These are phyloP conservation scores for Onychostoma macrolepis DNA, from an alignment of 2,113 vertebrate species.

Conservation along the genomic window DNA sequence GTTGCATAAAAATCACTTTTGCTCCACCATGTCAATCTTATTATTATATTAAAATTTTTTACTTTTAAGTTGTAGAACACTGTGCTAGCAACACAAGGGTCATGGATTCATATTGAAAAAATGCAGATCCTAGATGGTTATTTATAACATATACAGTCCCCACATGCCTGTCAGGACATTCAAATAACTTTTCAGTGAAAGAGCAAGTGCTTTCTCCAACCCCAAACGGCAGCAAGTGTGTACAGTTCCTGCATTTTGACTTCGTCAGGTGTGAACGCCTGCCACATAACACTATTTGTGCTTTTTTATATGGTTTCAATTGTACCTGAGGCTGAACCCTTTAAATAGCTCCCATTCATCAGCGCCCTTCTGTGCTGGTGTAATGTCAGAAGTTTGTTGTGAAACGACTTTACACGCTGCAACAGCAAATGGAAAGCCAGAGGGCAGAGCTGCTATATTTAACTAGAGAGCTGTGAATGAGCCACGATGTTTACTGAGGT, in stretches of 20 bases:
- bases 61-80: not conserved
- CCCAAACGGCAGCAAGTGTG: not conserved
- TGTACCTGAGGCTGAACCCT: conserved; percentile 42
- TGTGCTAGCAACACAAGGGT: not conserved
- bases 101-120: not conserved
- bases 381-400: conserved; percentile 47
- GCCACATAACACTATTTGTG: conserved; percentile 42
- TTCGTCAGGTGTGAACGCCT: conserved; percentile 14
- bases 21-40: not conserved
- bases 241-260: not conserved
- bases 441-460: conserved; percentile 50
- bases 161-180: not conserved
- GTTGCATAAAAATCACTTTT: not conserved
- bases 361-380: conserved; percentile 38
- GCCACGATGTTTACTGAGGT: conserved; percentile 46
- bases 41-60: not conserved
- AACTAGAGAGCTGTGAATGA: conserved; percentile 43
- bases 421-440: conserved; percentile 52
- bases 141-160: not conserved
- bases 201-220: not conserved
- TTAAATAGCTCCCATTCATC: conserved; percentile 49
- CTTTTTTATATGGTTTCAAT: conserved; percentile 35
- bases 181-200: conserved; percentile 33
- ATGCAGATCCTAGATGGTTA: too few species aligned
- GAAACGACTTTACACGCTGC: conserved; percentile 28